Conservation (phyloP, 1,140 invertebrate species). For the Tribolium madens region DNA sequence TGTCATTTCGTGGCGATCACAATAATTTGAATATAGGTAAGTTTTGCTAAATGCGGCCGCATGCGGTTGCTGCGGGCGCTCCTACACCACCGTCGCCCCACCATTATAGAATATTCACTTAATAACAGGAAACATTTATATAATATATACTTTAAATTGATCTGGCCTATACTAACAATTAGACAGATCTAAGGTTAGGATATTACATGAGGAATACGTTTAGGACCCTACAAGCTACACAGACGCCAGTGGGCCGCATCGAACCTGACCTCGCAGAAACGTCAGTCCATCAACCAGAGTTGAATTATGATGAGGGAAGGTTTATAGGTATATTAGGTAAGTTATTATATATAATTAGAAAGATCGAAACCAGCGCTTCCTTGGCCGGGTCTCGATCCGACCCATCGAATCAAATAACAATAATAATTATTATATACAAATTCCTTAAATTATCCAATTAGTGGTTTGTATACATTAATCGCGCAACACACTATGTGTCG, state of each 20-base stretch:
- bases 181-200: slow-evolving; percentile 64
- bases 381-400: slow-evolving; percentile 11
- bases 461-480: slow-evolving; percentile 60
- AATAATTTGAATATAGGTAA: slow-evolving; percentile 29
- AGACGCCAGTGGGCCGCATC: slow-evolving; percentile 50
- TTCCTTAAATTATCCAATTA: slow-evolving; percentile 59
- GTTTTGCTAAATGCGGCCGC: slow-evolving; percentile 34
- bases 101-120: slow-evolving; percentile 64
- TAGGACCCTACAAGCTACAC: slow-evolving; percentile 64
- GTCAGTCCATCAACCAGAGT: too few relatives aligned
- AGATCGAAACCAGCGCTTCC: not conserved
- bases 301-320: too few relatives aligned
- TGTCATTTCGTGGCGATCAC: slow-evolving; percentile 28
- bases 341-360: too few relatives aligned
- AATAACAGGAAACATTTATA: slow-evolving; percentile 67
- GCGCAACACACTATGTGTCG: slow-evolving; percentile 54
- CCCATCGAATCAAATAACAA: slow-evolving; percentile 55
- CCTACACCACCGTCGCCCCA: slow-evolving; percentile 20
- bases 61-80: not conserved
- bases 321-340: too few relatives aligned
- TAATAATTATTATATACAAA: slow-evolving; percentile 63
- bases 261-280: not conserved
- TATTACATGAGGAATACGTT: slow-evolving; percentile 60
- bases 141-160: slow-evolving; percentile 64
- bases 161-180: slow-evolving; percentile 64